These are phyloP conservation scores for Noctua comes DNA, from an alignment of 2,888 invertebrate genomes.

Conservation along the genomic window DNA sequence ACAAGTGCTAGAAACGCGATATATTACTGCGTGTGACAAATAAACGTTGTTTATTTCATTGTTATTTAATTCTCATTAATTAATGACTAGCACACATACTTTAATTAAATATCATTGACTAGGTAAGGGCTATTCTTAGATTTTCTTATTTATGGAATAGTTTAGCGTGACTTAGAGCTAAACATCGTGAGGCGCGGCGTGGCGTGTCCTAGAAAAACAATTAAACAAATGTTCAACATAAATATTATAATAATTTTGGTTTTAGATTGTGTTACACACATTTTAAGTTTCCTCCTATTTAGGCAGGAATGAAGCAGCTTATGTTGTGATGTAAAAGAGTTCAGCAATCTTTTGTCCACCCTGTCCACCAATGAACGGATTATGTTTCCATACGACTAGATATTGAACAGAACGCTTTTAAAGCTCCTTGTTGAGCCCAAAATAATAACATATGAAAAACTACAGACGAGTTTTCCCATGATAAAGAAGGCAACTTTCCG, in stretches of 20 bases:
- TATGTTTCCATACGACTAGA: not conserved
- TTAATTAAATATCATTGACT: not conserved
- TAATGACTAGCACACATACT: not conserved
- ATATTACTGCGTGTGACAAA: slow-evolving; percentile 3
- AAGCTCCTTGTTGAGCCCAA: not conserved
- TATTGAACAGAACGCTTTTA: not conserved
- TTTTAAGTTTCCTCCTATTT: not conserved
- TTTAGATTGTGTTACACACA: not conserved
- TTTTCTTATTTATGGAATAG: slow-evolving; percentile 2
- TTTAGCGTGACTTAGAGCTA: not conserved
- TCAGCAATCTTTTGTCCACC: not conserved
- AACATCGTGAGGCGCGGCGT: not conserved
- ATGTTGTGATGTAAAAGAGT: too few relatives aligned
- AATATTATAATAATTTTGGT: not conserved
- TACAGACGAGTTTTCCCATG: not conserved
- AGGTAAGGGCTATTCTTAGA: not conserved
- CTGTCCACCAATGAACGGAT: not conserved
- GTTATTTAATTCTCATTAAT: slow-evolving; percentile 30
- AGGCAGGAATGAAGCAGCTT: not conserved
- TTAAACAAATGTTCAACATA: not conserved
- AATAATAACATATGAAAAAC: slow-evolving; percentile 16
- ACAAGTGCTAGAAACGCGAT: slow-evolving; percentile 17
- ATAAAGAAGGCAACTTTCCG: slow-evolving; percentile 6
- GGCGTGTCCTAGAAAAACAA: not conserved
- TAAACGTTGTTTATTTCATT: slow-evolving; percentile 38